A percentile compares a stretch with the other conserved stretches of the same genome.
Conservation (phyloP, 2,113 vertebrate genomes). For the Ariopsis seemanni region DNA sequence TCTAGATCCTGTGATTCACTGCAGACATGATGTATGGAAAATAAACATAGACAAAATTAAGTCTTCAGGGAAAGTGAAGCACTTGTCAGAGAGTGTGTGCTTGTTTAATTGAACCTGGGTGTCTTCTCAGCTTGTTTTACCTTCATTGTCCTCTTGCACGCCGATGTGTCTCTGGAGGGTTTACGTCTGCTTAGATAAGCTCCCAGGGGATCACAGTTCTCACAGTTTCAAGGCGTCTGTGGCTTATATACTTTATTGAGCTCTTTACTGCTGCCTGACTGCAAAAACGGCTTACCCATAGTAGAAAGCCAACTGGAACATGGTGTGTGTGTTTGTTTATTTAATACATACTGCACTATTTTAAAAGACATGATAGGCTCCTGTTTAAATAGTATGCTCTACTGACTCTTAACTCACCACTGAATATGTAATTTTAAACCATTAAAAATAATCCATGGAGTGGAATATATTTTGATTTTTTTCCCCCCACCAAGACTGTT, state of each 20-base stretch:
- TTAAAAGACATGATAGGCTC: background rate
- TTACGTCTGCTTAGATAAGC: background rate
- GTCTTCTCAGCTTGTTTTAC: background rate
- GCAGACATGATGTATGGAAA: background rate
- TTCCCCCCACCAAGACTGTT: background rate
- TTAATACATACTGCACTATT: background rate
- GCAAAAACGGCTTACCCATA: background rate
- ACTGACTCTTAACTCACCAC: background rate
- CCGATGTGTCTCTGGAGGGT: background rate
- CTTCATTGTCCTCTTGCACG: background rate
- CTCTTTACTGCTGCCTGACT: background rate
- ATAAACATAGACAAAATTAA: background rate
- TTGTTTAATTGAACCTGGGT: background rate
- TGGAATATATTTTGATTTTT: background rate
- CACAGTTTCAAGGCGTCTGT: background rate
- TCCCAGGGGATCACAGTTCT: background rate
- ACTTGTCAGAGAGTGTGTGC: too few species aligned
- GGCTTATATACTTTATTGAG: constrained; percentile 8
- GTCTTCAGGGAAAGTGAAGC: background rate
- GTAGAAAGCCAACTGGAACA: background rate
- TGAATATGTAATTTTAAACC: background rate
- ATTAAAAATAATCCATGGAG: background rate
- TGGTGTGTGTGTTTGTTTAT: background rate
- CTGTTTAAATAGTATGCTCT: background rate
- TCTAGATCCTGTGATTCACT: background rate